Evolutionary conservation across 2,797 vertebrate species (phyloP).

Genomic region (Melanogrammus aeglefinus): DNA sequence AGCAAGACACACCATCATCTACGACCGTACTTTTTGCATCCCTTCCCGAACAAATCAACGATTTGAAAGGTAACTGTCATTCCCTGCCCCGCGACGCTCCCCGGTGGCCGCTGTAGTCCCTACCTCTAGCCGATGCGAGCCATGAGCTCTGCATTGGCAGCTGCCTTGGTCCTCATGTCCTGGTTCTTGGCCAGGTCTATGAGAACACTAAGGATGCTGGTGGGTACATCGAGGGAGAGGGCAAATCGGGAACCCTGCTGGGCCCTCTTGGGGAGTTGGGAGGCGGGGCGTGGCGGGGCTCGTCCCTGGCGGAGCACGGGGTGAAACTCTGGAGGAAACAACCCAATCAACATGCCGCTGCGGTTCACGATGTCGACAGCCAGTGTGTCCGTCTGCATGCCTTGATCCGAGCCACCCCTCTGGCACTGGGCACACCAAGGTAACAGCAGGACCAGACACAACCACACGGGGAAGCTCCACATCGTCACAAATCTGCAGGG

Average conservation of each 20-base stretch:
- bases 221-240: constrained; percentile 82
- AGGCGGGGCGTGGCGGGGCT: constrained; percentile 35
- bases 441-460: constrained; percentile 70
- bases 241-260: constrained; percentile 72
- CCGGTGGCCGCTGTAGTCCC: constrained; percentile 13
- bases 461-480: constrained; percentile 49
- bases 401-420: constrained; percentile 43
- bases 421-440: constrained; percentile 58
- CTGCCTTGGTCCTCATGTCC: constrained; percentile 80
- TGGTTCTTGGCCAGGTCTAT: constrained; percentile 83
- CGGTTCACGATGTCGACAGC: constrained; percentile 46
- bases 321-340: constrained; percentile 49
- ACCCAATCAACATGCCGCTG: constrained; percentile 39
- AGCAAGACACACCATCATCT: neutral
- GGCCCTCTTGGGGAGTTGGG: constrained; percentile 67
- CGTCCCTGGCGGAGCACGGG: constrained; percentile 42
- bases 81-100: constrained; percentile 6
- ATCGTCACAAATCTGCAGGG: constrained; percentile 55
- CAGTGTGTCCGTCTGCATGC: constrained; percentile 49
- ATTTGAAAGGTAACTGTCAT: constrained; percentile 21
- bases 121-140: constrained; percentile 78
- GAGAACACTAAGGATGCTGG: constrained; percentile 78
- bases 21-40: neutral
- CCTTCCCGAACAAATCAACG: neutral
- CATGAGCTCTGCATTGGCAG: constrained; percentile 82